These are phyloP conservation scores for Nestor notabilis DNA, from an alignment of 2,113 vertebrate species.

Conservation along the genomic window DNA sequence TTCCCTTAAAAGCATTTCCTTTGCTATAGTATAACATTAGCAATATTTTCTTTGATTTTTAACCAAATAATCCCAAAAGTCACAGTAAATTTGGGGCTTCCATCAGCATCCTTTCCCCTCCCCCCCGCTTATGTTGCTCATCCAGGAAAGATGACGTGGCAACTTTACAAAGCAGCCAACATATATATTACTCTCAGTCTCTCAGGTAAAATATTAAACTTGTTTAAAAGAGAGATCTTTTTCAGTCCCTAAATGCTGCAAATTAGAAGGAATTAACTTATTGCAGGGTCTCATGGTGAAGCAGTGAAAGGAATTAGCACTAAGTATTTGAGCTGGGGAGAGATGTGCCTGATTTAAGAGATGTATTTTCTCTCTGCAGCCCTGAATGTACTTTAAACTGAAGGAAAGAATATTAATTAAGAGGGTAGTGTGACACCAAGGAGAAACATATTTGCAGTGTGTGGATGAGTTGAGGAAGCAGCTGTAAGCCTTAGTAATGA, in stretches of 20 bases:
- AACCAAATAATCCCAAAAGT: not conserved
- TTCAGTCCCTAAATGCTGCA: not conserved
- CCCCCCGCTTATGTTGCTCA: not conserved
- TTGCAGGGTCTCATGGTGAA: not conserved
- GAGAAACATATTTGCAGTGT: not conserved
- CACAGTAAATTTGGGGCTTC: not conserved
- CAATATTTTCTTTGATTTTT: not conserved
- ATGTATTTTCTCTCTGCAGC: not conserved
- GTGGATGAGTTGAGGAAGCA: not conserved
- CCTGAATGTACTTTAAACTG: not conserved
- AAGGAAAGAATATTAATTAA: not conserved
- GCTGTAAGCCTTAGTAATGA: not conserved
- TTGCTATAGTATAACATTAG: not conserved
- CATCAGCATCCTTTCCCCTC: not conserved
- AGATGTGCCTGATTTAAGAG: not conserved
- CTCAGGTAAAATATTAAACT: not conserved
- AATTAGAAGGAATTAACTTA: not conserved
- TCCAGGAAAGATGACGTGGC: not conserved
- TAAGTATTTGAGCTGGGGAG: not conserved
- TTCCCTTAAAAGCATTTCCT: not conserved
- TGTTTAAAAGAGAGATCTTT: not conserved
- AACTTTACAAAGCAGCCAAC: not conserved
- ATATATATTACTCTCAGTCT: not conserved
- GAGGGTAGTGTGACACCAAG: not conserved
- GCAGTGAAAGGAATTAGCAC: not conserved